Evolutionary conservation across 1,140 invertebrate genomes (phyloP), one percentile per base, ranked within the genome.

Genomic region (Venturia canescens): DNA sequence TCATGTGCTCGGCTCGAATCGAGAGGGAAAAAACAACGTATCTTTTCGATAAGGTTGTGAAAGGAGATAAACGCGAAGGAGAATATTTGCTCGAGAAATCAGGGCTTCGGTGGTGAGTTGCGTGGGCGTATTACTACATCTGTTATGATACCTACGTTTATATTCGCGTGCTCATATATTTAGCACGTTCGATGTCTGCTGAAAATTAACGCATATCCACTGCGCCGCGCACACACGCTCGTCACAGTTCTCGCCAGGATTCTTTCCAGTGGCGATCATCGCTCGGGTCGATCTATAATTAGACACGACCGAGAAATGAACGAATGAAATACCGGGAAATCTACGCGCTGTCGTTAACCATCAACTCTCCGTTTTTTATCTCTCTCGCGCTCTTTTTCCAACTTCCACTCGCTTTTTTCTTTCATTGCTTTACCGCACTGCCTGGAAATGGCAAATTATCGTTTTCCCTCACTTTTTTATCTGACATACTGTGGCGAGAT

Each of bases 251-350:
- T 48, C n/a, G 11, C 53, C 53, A 23, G 60, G 60, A 66, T 15
- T 27, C 23, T 6, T 66, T 15, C 21, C 5, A 26, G 23, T 66
- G 15, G 1, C 60, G 60, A 66, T 66, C 60, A 66, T 66, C 60
- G 23, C 60, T 66, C 60, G 60, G 60, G 60, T 66, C 60, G 60
- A 66, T 66, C 60, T 66, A 66, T 66, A 66, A 66, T 66, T 66
- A 15, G 60, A n/a, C 23, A 66, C 60, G 60, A 66, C 60, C 60
- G 60, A 66, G 60, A 66, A 66, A 66, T 27, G 23, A 66, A 23
- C 60, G 60, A 26, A 66, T 66, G 60, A 66, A 66, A 66, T 66
- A 66, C 60, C n/a, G n/a, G 60, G 60, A 66, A 66, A 66, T 66
- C 60, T 66, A n/a, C 21, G 27, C 60, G 6, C 60, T 66, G 23